Conservation (phyloP, 2,113 vertebrate genomes). For the Chloropsis cyanopogon region DNA sequence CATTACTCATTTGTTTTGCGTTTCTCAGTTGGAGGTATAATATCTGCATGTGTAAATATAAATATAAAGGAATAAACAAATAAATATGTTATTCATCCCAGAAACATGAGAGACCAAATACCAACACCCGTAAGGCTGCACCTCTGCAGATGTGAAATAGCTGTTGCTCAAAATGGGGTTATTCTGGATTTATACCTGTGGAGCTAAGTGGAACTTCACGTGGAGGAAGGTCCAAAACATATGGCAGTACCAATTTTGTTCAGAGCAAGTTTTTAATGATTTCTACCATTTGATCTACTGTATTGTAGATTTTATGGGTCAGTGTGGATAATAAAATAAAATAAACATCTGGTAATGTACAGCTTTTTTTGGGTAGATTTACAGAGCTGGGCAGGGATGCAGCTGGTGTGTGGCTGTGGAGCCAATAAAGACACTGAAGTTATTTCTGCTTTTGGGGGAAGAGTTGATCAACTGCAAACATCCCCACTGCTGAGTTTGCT, state of each 20-base stretch:
- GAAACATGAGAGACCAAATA: not conserved
- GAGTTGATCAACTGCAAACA: slow-evolving; percentile 36
- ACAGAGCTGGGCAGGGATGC: not conserved
- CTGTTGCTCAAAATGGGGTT: not conserved
- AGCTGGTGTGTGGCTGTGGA: not conserved
- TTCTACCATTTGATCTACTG: slow-evolving; percentile 29
- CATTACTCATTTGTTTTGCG: not conserved
- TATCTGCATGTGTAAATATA: not conserved
- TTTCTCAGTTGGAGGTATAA: not conserved
- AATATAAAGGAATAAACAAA: not conserved
- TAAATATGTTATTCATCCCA: not conserved
- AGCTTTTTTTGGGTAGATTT: slow-evolving; percentile 44
- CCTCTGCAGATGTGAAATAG: not conserved
- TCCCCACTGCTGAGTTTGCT: slow-evolving; percentile 30
- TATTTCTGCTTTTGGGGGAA: slow-evolving; percentile 39
- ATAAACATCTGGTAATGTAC: slow-evolving; percentile 54
- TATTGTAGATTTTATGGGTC: slow-evolving; percentile 30
- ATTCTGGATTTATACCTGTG: slow-evolving; percentile 27
- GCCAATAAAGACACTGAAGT: slow-evolving; percentile 7
- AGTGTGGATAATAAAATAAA: slow-evolving; percentile 29
- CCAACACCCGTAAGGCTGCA: not conserved
- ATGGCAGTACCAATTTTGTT: not conserved
- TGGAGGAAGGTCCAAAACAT: slow-evolving; percentile 14
- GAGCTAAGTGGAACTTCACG: not conserved
- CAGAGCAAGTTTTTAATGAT: slow-evolving; percentile 35